Evolutionary conservation across 2,113 vertebrate species (phyloP).

Genomic region (Austrofundulus limnaeus): DNA sequence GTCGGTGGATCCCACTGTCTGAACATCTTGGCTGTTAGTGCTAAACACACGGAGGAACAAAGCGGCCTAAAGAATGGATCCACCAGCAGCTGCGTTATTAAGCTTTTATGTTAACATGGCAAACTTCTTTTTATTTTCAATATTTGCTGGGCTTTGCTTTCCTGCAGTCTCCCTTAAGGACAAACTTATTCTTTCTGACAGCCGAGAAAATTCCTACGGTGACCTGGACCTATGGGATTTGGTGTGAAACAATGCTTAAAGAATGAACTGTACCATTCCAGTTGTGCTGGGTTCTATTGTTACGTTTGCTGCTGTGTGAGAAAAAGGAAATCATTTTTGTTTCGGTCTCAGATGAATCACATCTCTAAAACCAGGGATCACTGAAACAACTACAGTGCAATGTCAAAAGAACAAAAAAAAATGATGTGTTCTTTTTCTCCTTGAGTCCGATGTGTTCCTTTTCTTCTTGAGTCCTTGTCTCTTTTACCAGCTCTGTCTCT

Average conservation of each 20-base stretch:
- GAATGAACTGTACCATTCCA: slow-evolving; percentile 41
- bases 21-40: slow-evolving; percentile 50
- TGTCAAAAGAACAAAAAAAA: slow-evolving; percentile 17
- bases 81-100: slow-evolving; percentile 8
- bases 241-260: slow-evolving; percentile 58
- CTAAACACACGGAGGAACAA: slow-evolving; percentile 31
- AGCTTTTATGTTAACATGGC: slow-evolving; percentile 15
- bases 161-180: slow-evolving; percentile 38
- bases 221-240: slow-evolving; percentile 56
- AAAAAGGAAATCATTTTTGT: slow-evolving; percentile 61
- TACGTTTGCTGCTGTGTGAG: slow-evolving; percentile 46
- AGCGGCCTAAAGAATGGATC: not conserved
- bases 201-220: slow-evolving; percentile 43
- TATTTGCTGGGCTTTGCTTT: slow-evolving; percentile 1
- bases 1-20: slow-evolving; percentile 56
- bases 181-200: slow-evolving; percentile 32
- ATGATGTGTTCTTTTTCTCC: too few relatives aligned
- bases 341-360: slow-evolving; percentile 59
- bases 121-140: slow-evolving; percentile 23
- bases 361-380: slow-evolving; percentile 51
- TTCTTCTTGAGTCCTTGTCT: not conserved
- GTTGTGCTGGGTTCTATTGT: slow-evolving; percentile 49
- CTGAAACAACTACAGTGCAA: slow-evolving; percentile 45
- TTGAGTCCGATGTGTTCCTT: slow-evolving; percentile 11
- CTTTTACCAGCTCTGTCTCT: slow-evolving; percentile 1